These are phyloP conservation scores for Rhyacichthys aspro DNA, from an alignment of 2,797 vertebrate genomes.

Conservation along the genomic window DNA sequence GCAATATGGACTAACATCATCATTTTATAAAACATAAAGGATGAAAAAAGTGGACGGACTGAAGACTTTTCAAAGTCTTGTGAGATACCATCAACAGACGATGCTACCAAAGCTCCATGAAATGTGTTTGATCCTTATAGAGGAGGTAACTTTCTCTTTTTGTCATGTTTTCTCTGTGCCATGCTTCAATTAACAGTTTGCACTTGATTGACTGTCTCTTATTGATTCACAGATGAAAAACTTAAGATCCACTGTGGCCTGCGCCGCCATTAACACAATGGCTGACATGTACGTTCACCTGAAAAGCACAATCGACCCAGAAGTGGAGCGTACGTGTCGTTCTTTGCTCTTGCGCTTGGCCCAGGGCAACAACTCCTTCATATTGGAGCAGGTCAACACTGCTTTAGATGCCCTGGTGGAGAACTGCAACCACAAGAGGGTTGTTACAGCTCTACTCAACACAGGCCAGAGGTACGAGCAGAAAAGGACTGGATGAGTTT, in stretches of 20 bases:
- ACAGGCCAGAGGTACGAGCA: constrained; percentile 8
- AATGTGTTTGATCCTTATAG: constrained; percentile 74
- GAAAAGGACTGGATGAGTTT: no score
- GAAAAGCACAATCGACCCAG: neutral
- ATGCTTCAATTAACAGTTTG: no score
- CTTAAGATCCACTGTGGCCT: constrained; percentile 75
- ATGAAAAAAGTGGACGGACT: constrained; percentile 83
- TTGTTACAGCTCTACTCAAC: neutral
- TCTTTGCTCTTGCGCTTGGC: constrained; percentile 10
- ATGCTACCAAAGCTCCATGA: constrained; percentile 78
- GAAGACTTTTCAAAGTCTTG: constrained; percentile 75
- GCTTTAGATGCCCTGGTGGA: constrained; percentile 14
- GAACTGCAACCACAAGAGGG: neutral
- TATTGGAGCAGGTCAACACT: constrained; percentile 3
- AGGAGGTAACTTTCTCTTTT: constrained; percentile 70
- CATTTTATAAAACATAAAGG: no score
- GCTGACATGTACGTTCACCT: neutral
- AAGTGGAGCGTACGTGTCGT: neutral
- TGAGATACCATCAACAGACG: constrained; percentile 71
- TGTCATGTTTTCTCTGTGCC: no score
- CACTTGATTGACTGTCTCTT: no score
- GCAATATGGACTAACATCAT: no score
- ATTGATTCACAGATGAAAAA: constrained; percentile 62
- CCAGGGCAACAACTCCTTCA: neutral
- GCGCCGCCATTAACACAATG: constrained; percentile 80